Percentiles rank a stretch among this genome's conserved stretches.
phyloP scores from a whole-genome alignment of 2,113 vertebrate genomes.

The Alligator sinensis region DNA sequence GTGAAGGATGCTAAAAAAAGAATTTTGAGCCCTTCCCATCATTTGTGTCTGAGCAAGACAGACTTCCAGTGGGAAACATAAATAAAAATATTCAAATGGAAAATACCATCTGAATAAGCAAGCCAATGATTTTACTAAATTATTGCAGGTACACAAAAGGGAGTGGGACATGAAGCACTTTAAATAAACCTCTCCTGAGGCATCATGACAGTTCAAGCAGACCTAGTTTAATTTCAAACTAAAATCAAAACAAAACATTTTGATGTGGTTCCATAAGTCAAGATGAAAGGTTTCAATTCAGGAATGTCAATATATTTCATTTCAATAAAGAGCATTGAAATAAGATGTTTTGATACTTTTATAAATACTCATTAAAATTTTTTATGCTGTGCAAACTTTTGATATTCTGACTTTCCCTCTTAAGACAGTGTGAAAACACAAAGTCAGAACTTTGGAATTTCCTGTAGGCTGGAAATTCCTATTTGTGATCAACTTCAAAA shows the following conservation, averaged over 20 bases:
- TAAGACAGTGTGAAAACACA: not conserved
- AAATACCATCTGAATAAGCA: not conserved
- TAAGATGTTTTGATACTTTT: not conserved
- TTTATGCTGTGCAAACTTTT: not conserved
- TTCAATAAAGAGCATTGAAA: not conserved
- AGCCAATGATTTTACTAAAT: not conserved
- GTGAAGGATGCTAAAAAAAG: not conserved
- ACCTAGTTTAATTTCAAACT: not conserved
- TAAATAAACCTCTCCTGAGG: not conserved
- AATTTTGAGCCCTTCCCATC: not conserved
- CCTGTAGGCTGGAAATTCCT: not conserved
- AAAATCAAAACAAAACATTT: not conserved
- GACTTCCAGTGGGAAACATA: not conserved
- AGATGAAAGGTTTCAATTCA: not conserved
- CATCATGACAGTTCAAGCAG: not conserved
- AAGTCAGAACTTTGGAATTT: not conserved
- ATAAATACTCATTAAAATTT: not conserved
- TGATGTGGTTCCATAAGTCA: not conserved
- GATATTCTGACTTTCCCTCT: not conserved
- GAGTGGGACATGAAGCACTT: not conserved
- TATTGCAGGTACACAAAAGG: not conserved
- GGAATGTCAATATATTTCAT: not conserved
- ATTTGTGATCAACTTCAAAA: not conserved
- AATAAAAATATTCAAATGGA: not conserved
- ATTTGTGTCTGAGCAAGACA: not conserved